These are phyloP conservation scores for Dipodomys spectabilis DNA, from an alignment of 2,113 vertebrate species.

Conservation along the genomic window DNA sequence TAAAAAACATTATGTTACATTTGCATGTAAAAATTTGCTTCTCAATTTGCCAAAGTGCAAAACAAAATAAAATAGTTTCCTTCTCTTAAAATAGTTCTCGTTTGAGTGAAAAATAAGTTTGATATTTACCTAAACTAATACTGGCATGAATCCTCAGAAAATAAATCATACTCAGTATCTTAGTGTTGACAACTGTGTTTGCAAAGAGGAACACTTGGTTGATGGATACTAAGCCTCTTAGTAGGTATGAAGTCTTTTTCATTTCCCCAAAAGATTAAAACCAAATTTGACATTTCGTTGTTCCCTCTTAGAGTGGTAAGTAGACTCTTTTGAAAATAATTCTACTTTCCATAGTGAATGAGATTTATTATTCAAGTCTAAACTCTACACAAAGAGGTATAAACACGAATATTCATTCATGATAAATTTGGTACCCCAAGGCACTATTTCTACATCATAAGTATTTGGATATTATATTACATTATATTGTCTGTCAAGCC, in stretches of 20 bases:
- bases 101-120: conserved; percentile 21
- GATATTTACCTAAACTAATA: not conserved
- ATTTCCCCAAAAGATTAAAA: conserved; percentile 46
- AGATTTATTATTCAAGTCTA: conserved; percentile 64
- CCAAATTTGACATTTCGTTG: conserved; percentile 38
- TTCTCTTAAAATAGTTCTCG: not conserved
- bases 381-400: conserved; percentile 43
- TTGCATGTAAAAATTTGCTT: conserved; percentile 6
- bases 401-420: conserved; percentile 65
- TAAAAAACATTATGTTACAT: not conserved
- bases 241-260: not conserved
- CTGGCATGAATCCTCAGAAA: conserved; percentile 14
- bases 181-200: conserved; percentile 17
- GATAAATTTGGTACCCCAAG: conserved; percentile 43
- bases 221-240: not conserved
- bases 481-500: conserved; percentile 45
- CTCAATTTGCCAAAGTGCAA: not conserved
- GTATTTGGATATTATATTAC: conserved; percentile 61
- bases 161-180: not conserved
- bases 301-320: conserved; percentile 13
- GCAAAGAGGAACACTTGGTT: not conserved
- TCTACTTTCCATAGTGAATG: conserved; percentile 30
- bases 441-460: conserved; percentile 52
- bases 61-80: conserved; percentile 16
- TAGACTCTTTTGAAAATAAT: conserved; percentile 38